phyloP scores from a whole-genome alignment of 2,113 vertebrate species.

The Micromys minutus region DNA sequence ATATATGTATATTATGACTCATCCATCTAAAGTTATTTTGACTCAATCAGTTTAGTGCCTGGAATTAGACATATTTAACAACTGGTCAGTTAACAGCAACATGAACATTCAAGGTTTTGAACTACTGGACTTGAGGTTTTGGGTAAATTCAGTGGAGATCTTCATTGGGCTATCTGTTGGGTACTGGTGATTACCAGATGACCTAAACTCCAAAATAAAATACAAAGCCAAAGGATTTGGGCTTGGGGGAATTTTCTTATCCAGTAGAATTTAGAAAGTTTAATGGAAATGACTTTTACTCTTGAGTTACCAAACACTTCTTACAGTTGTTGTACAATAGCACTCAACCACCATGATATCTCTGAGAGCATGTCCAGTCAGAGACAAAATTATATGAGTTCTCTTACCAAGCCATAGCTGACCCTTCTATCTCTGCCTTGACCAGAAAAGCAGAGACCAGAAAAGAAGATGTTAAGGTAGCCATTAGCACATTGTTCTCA shows the following conservation, averaged over 20 bases:
- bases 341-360: neutral
- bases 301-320: neutral
- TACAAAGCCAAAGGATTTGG: neutral
- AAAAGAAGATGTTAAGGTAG: neutral
- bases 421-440: neutral
- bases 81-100: neutral
- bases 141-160: neutral
- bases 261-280: neutral
- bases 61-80: neutral
- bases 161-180: neutral
- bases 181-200: neutral
- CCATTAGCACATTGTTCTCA: neutral
- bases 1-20: rapidly evolving
- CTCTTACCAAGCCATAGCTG: neutral
- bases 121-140: neutral
- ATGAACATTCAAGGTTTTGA: neutral
- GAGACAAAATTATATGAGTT: neutral
- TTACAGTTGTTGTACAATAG: neutral
- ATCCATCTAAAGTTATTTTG: neutral
- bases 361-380: neutral
- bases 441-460: neutral
- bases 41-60: neutral
- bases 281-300: constrained; percentile 34
- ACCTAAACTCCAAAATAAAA: constrained; percentile 20
- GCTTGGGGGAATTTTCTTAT: constrained; percentile 1